These are phyloP conservation scores for Champsocephalus gunnari DNA, from an alignment of 2,797 vertebrate species.

Conservation along the genomic window DNA sequence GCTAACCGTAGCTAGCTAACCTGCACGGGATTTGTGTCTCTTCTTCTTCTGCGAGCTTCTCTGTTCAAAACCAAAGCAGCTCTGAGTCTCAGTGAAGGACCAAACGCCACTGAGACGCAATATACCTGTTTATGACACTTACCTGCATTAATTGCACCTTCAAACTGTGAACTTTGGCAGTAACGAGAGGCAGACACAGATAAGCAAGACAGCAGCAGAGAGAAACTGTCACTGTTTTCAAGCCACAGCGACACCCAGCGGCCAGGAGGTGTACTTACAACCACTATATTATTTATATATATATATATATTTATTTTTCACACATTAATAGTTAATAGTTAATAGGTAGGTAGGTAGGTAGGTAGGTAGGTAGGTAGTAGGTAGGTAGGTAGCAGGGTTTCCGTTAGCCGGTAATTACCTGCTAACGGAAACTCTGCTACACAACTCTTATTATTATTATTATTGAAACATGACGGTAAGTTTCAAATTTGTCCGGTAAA, in stretches of 20 bases:
- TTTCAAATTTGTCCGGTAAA: no score
- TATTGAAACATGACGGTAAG: no score
- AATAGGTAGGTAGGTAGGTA: no score
- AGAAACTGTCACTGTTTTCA: background rate
- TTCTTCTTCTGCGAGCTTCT: background rate
- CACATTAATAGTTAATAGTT: no score
- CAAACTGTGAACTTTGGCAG: constrained; percentile 23
- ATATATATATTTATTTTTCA: no score
- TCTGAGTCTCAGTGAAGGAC: background rate
- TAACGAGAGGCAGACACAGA: background rate
- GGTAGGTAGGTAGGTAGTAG: no score
- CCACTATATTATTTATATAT: no score
- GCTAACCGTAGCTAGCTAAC: constrained; percentile 28
- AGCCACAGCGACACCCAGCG: constrained; percentile 46
- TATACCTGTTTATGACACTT: constrained; percentile 38
- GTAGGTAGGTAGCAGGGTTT: no score
- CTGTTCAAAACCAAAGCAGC: constrained; percentile 16
- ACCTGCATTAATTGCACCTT: constrained; percentile 75
- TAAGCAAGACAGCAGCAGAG: constrained; percentile 2
- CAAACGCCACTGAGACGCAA: background rate
- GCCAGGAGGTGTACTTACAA: constrained; percentile 34
- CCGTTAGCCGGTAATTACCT: no score
- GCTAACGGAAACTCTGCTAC: no score
- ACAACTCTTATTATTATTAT: no score
- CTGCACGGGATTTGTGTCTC: background rate